phyloP scores from a whole-genome alignment of 2,797 vertebrate species.

The Avahi laniger region DNA sequence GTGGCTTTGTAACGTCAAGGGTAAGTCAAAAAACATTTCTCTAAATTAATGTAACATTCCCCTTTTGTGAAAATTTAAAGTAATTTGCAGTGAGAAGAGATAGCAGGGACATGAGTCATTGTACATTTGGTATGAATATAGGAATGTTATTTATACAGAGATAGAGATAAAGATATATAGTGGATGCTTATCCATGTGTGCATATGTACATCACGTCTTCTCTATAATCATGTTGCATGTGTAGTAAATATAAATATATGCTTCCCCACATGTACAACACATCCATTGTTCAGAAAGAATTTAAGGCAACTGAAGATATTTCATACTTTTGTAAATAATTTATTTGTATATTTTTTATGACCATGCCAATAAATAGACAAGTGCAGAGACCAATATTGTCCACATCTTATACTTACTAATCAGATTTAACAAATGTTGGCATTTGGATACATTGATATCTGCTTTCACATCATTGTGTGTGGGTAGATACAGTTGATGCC shows the following conservation, averaged over 20 bases:
- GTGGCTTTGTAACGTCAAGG: neutral
- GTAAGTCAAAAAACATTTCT: neutral
- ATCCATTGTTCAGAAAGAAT: neutral
- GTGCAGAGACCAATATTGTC: neutral
- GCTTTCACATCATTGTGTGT: neutral
- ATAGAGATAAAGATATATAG: neutral
- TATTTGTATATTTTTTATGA: conserved; percentile 19
- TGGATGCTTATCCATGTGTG: neutral
- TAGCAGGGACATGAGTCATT: neutral
- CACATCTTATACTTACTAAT: neutral
- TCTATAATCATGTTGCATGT: neutral
- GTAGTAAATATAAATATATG: neutral
- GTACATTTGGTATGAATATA: neutral
- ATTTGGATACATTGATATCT: neutral
- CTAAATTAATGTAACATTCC: neutral
- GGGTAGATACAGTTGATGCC: neutral
- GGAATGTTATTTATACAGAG: neutral
- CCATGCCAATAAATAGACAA: neutral
- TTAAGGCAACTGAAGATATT: neutral
- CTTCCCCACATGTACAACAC: too few species aligned
- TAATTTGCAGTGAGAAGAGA: neutral
- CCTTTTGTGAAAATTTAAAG: neutral
- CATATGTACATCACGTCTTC: neutral
- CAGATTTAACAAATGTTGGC: neutral
- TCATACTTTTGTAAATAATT: neutral